Base-by-base conservation (phyloP, 2,888 invertebrate genomes). In the Drosophila aldrichi region DNA sequence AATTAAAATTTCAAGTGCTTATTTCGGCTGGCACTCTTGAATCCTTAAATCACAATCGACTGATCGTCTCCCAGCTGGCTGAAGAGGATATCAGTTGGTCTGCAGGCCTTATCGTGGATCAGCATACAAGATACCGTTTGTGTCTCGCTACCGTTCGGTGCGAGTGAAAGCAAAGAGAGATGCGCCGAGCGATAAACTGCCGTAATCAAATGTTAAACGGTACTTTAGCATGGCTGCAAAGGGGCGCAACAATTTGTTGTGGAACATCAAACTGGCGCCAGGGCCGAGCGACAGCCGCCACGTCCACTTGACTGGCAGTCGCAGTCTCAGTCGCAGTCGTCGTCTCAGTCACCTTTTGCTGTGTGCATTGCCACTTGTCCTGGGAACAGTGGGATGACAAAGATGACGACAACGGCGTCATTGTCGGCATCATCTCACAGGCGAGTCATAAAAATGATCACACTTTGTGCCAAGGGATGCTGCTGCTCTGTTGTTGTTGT, bases 371-470 rank as follows among this genome's bases (percentile, higher is more conserved):
- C 73, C 71, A 76, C 77, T 77, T 77, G 75, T 78, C 60, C 70
- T 64, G 67, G 48, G 46, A 67, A 46, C 64, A 38, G 62, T 67
- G 54, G 76, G 48, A 78, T 55, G 78, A 75, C 74, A 70, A 75
- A 68, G 64, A 69, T 70, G 58, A 63, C 68, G 44, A 65, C 68
- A 65, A 55, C 71, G 85, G 85, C 82, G 84, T 74, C 87, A 70
- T 52, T 77, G 82, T 74, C 83, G 83, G 83, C 82, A 81, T 70
- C 82, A 88, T 79, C 61, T 82, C 80, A 85, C 77, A 85, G 88
- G 76, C 87, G 58, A 82, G 76, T 82, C 89, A 87, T 87, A 89
- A 87, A 87, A 87, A 62, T 77, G 81, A 89, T 89, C 86, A 89
- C 87, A 87, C 87, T 88, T 88, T 79, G 80, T 85, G 80, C 63